Evolutionary conservation across 1,140 invertebrate species (phyloP), one percentile per base, ranked within the genome.

Genomic region (Brachionus calyciflorus): DNA sequence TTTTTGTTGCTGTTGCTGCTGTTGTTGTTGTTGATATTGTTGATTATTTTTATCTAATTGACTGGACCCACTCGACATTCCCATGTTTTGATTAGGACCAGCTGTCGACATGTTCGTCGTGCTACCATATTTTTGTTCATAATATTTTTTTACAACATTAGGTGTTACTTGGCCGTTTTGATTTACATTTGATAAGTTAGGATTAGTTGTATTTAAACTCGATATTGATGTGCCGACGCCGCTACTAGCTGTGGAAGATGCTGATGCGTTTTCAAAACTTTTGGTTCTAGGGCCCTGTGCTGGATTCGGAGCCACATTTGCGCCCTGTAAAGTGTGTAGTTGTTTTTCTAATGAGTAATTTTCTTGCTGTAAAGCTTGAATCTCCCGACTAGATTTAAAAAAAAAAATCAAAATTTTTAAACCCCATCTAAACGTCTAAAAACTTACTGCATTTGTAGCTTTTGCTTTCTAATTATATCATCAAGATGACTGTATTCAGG

Each of bases 401-500:
- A 80, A 26, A 0, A 49, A 26, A 30, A 70, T 3, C 0, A 68
- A 30, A 14, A 17, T 37, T 26, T 14, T 14, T 24, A 41, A 28
- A 24, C 9, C 3, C 28, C n/a, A 12, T 1, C 12, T 28, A 51
- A 44, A 48, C 19, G n/a, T n/a, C 1, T 1, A 26, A 1, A 14
- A 21, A 80, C 83, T 86, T 85, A 89, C 89, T 90, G 90, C 92
- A 93, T 93, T 83, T 94, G 92, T 81, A 91, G 91, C 82, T 91
- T 91, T 82, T 94, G 92, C 69, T 92, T 86, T 75, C 91, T 87
- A 77, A 89, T 90, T 24, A 93, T 89, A 82, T 93, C 91, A 83
- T 94, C 92, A 81, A 92, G 91, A 80, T 91, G 91, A 84, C 92
- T 91, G 82, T 93, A 94, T 53, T 90, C 91, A 49, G 91, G 90